A percentile compares a stretch with the other conserved stretches of the same genome.
Conservation (phyloP, 2,797 vertebrate genomes). For the Rallus crepitans region DNA sequence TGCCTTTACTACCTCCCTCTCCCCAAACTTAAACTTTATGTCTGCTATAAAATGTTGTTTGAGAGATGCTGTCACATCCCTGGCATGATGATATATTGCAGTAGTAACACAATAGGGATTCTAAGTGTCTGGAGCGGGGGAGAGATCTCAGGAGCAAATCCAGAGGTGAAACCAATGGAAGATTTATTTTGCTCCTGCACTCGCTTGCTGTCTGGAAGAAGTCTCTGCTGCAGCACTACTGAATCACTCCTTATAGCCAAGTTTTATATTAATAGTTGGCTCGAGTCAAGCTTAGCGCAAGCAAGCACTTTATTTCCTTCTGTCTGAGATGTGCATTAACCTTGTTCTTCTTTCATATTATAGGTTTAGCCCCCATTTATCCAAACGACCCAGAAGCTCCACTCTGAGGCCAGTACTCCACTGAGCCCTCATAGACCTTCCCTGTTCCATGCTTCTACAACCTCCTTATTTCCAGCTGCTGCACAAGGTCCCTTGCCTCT, state of each 20-base stretch:
- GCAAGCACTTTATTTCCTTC: conserved; percentile 5
- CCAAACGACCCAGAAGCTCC: not conserved
- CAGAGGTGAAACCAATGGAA: conserved; percentile 28
- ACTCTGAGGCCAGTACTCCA: not conserved
- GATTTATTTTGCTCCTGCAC: not conserved
- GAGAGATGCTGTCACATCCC: conserved; percentile 11
- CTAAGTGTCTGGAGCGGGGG: not conserved
- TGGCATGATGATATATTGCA: not conserved
- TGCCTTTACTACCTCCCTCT: not conserved
- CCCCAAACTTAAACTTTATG: not conserved
- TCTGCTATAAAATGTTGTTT: conserved; percentile 16
- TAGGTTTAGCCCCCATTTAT: not conserved
- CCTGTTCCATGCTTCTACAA: not conserved
- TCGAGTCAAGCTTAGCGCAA: conserved; percentile 9
- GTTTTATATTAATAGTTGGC: conserved; percentile 34
- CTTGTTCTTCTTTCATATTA: not conserved
- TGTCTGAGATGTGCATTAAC: conserved; percentile 10
- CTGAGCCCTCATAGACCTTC: not conserved
- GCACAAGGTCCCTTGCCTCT: not conserved
- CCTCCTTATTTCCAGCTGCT: not conserved
- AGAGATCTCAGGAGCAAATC: not conserved
- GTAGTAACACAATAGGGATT: not conserved
- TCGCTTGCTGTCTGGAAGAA: not conserved
- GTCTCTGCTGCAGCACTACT: not conserved
- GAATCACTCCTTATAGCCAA: conserved; percentile 3